Evolutionary conservation across 2,888 invertebrate species (phyloP).

Genomic region (Rosalia funebris): DNA sequence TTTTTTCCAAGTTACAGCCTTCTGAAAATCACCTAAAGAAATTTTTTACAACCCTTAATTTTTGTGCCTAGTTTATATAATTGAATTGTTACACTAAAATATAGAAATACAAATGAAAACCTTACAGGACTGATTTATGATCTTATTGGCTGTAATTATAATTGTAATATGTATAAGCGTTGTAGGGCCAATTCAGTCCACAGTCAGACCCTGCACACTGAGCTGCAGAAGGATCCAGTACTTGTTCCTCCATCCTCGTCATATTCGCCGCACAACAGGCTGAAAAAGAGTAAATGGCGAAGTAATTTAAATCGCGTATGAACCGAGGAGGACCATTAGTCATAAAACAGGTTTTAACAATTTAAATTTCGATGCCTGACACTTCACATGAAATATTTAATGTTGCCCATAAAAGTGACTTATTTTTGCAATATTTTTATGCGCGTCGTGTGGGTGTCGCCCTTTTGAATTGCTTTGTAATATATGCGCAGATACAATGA

Average conservation of each 20-base stretch:
- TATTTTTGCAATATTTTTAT: constrained; percentile 37
- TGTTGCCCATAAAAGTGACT: constrained; percentile 42
- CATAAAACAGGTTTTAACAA: constrained; percentile 39
- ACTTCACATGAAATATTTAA: constrained; percentile 40
- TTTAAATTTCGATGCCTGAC: constrained; percentile 35
- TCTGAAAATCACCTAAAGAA: too few species aligned
- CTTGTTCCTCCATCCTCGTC: background rate
- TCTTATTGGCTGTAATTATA: too few species aligned
- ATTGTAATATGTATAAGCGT: too few species aligned
- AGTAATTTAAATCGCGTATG: constrained; percentile 15
- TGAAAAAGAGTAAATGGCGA: constrained; percentile 3
- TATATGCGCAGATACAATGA: constrained; percentile 16
- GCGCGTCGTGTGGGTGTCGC: constrained; percentile 30
- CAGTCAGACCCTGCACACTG: background rate
- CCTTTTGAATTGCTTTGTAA: constrained; percentile 19
- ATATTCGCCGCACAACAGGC: background rate
- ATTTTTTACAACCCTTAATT: too few species aligned
- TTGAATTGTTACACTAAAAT: too few species aligned
- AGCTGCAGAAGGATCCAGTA: background rate
- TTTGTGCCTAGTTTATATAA: too few species aligned
- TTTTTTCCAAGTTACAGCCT: too few species aligned
- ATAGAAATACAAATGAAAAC: too few species aligned
- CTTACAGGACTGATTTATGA: too few species aligned
- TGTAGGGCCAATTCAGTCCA: too few species aligned
- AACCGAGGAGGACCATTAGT: constrained; percentile 25